Evolutionary conservation across 2,888 invertebrate genomes (phyloP).

Genomic region (Eilema sororculum): DNA sequence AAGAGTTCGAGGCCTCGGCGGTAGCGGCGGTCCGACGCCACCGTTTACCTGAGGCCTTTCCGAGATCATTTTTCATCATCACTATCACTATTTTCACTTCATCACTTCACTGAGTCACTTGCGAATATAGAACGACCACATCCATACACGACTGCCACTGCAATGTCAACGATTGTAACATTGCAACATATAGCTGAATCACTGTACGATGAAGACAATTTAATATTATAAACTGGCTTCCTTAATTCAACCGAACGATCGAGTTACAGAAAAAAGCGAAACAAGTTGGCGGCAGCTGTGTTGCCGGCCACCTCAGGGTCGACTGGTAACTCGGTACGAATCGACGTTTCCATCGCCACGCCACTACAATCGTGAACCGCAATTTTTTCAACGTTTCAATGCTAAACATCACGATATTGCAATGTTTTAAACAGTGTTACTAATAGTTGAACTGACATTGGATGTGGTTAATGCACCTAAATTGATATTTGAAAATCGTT

Average conservation of each 20-base stretch:
- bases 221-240: constrained; percentile 50
- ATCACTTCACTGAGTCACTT: constrained; percentile 58
- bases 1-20: constrained; percentile 82
- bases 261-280: constrained; percentile 61
- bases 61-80: constrained; percentile 83
- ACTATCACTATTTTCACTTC: constrained; percentile 70
- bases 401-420: constrained; percentile 64
- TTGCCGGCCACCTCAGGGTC: constrained; percentile 79
- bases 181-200: constrained; percentile 48
- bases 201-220: constrained; percentile 47
- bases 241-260: constrained; percentile 57
- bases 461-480: constrained; percentile 56
- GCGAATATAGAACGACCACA: constrained; percentile 46
- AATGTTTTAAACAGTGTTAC: constrained; percentile 61
- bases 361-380: constrained; percentile 60
- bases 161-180: constrained; percentile 39
- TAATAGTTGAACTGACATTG: constrained; percentile 64
- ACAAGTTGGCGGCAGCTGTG: constrained; percentile 71
- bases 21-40: constrained; percentile 75
- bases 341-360: constrained; percentile 65
- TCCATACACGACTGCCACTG: constrained; percentile 37
- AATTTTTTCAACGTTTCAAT: constrained; percentile 77
- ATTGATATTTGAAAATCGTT: constrained; percentile 51
- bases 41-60: constrained; percentile 79
- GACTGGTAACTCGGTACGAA: constrained; percentile 70